Base-by-base conservation (phyloP, 2,113 vertebrate species). In the Tenrec ecaudatus region DNA sequence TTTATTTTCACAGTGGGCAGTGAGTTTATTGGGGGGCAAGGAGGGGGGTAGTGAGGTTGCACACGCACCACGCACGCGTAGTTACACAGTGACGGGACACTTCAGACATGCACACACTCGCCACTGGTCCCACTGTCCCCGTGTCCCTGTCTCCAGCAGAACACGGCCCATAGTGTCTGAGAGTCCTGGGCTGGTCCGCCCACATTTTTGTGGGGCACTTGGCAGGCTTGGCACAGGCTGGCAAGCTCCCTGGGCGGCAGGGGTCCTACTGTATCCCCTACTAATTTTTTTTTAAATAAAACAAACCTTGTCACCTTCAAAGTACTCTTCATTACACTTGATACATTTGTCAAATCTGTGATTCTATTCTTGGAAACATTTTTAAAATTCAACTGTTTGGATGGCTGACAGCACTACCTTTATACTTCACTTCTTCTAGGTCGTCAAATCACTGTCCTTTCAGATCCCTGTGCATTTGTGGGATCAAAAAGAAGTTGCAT, bases 11-110 rank as follows among this genome's bases (percentile, higher is more conserved):
- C 27, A 75, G 0, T 4, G n/a, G 79, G 58, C 77, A 53, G 33
- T 96, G 96, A 94, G 96, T 92, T 96, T 6, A 57, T 71, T 0
- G 2, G 29, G 33, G 79, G 14, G 79, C 22, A 15, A 33, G 60
- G 90, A 69, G 71, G 9, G 5, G 71, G 20, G n/a, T 22, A 76
- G 60, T 25, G 60, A 62, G 17, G 60, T 25, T n/a, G 3, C 36
- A 40, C 9, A 27, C 43, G 3, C 7, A 33, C 6, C 33, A 53
- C 47, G 47, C 47, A 53, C 9, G 12, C 9, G 12, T 53, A 53
- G 47, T 53, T 0, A 0, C 20, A 12, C 23, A n/a, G 16, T 36
- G 64, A n/a, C 60, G 33, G 23, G 71, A 11, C 9, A 3, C 27
- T 27, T 66, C 53, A 77, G 62, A 0, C 62, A 11, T n/a, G 16